A percentile compares a stretch with the other conserved stretches of the same genome.
Conservation (phyloP, 2,888 invertebrate genomes). For the Drosophila recens region DNA sequence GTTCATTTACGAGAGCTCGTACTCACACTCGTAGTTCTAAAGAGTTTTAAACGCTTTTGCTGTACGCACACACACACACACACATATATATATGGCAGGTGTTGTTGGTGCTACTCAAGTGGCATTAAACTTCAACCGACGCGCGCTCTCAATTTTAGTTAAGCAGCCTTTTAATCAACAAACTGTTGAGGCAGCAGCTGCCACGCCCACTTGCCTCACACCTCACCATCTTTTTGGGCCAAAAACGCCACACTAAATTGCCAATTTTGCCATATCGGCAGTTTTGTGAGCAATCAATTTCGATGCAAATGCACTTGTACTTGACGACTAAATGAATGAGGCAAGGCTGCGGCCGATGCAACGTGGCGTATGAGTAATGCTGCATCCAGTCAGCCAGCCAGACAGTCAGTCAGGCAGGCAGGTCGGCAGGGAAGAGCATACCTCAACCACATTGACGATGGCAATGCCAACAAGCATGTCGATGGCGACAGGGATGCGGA, state of each 20-base stretch:
- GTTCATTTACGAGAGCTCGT: conserved; percentile 46
- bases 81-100: not conserved
- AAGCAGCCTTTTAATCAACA: conserved; percentile 78
- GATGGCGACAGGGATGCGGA: not conserved
- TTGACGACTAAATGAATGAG: conserved; percentile 78
- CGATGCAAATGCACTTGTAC: conserved; percentile 79
- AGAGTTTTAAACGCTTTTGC: conserved; percentile 54
- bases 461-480: conserved; percentile 29
- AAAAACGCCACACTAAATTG: conserved; percentile 53
- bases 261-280: conserved; percentile 75
- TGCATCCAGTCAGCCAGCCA: conserved; percentile 15
- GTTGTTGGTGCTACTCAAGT: conserved; percentile 32
- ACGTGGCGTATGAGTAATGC: conserved; percentile 72
- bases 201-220: conserved; percentile 3
- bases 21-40: conserved; percentile 20
- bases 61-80: conserved; percentile 13
- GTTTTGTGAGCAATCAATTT: conserved; percentile 81
- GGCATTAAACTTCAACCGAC: conserved; percentile 55
- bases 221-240: conserved; percentile 19
- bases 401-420: not conserved
- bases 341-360: conserved; percentile 48
- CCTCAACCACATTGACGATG: conserved; percentile 21
- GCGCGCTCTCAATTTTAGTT: conserved; percentile 62
- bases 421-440: not conserved
- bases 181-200: conserved; percentile 70